Conservation (phyloP, 2,888 invertebrate species). For the Elaeidobius kamerunicus region DNA sequence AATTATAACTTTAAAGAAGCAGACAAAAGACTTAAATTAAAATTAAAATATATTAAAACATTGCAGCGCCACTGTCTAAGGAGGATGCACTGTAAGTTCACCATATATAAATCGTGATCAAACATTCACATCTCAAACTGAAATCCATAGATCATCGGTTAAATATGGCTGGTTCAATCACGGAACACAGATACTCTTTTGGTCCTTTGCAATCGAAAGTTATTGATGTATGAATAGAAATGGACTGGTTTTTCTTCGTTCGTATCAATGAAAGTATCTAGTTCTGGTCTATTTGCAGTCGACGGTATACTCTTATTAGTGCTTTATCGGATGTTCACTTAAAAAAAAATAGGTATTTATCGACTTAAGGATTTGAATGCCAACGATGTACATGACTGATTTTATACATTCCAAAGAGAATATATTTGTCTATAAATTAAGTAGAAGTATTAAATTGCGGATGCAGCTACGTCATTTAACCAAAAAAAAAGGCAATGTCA, state of each 20-base stretch:
- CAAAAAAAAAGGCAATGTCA: no score
- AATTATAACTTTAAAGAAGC: no score
- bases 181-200: constrained; percentile 42
- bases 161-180: constrained; percentile 49
- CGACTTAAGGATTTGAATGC: no score
- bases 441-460: no score
- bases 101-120: constrained; percentile 45
- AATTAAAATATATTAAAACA: neutral
- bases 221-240: constrained; percentile 31
- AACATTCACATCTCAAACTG: constrained; percentile 48
- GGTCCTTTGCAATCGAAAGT: constrained; percentile 19
- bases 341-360: no score
- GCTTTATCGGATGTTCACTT: constrained; percentile 13
- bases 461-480: no score
- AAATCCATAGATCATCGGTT: constrained; percentile 47
- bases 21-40: no score
- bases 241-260: constrained; percentile 22
- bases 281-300: constrained; percentile 23
- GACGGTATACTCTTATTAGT: constrained; percentile 18
- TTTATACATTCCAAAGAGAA: no score
- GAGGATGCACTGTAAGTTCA: no score
- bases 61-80: constrained; percentile 23
- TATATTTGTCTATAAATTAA: no score
- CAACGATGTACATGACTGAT: no score
- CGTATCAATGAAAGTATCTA: constrained; percentile 14